Base-by-base conservation (phyloP, 2,797 vertebrate species). In the Telmatherina bonti region DNA sequence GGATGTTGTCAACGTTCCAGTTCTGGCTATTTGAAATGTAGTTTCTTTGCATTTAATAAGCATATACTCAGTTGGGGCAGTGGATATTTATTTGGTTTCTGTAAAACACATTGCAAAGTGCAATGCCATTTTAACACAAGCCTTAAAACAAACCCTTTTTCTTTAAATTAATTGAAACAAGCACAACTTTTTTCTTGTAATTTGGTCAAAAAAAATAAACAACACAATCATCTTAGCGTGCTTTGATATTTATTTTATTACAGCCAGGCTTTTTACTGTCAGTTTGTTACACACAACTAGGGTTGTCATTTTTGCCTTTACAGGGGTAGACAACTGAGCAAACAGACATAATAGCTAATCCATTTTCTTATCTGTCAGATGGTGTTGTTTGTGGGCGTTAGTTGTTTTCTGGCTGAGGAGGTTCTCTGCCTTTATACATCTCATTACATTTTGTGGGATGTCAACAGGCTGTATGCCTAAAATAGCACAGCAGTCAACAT, bases 401-500 rank as follows among this genome's bases (percentile, higher is more conserved):
- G 69, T 47, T 67, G 49, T 76, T 86, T 84, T 76, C 61, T 72
- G 61, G 55, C 62, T 75, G 76, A 84, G 52, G 77, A 83, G 67
- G 35, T 84, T 84, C 79, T 76, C 59, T 24, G 7, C 45, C 65
- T 56, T 86, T 75, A 69, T 82, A 68, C 76, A 45, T 58, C 74
- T 75, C 36, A 41, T 85, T 87, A 69, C 66, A 70, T 85, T 83
- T 87, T 60, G 58, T 82, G 74, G 67, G 30, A 80, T 82, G 89
- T 90, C 80, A 83, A 85, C 86, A 88, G 76, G 64, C 80, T 69
- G 79, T 74, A 80, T 61, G 71, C 76, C 79, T 74, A 62, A 86
- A 88, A 89, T 86, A 89, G 85, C 87, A 81, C 86, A 68, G 65
- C 81, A 10, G 73, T 87, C 78, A 77, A 67, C 79, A 75, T 85